Evolutionary conservation across 2,797 vertebrate genomes (phyloP), one percentile per base, ranked within the genome.

Genomic region (Sebastes miniatus): DNA sequence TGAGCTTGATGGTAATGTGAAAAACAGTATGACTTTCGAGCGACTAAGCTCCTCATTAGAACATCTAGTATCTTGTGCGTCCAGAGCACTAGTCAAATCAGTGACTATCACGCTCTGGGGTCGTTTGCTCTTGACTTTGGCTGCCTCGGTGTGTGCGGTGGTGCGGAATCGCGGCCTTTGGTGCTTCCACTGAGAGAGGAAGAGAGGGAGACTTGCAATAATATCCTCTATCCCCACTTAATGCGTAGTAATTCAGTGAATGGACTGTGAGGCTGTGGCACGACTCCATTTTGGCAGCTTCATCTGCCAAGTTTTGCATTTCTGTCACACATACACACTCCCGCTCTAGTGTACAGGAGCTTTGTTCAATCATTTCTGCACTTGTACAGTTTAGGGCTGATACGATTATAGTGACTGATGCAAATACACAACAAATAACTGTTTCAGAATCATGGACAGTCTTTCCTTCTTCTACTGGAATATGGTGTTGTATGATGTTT

Each of bases 181-280:
- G 59, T 76, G 43, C 31, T 69, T 50, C 68, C 65, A 73, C 74
- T 69, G 70, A 83, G 73, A 81, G 76, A 85, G 77, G 72, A 87
- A 85, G 77, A 73, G 77, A 77, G 79, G 73, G 79, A 89, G 76
- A 74, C 85, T 85, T 89, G 86, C 71, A 85, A 87, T 88, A 86
- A 91, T 87, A 89, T 91, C 87, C 91, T 87, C 79, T 85, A 73
- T 87, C 85, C 83, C 86, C 76, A 87, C 87, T 88, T 89, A 84
- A 93, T 89, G 82, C 67, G 65, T 79, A 52, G 59, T 86, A 83
- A 90, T 87, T 91, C 78, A 84, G 27, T 87, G 86, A 88, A 88
- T 80, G 87, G 85, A 80, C 43, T 80, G 71, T 57, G 54, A 83
- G 82, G 70, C 59, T 69, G 43, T 93, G 91, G 89, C 89, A 78